Percentiles rank a stretch among this genome's conserved stretches.
phyloP scores from a whole-genome alignment of 1,140 invertebrate genomes.

The Lanistes nyassanus region DNA sequence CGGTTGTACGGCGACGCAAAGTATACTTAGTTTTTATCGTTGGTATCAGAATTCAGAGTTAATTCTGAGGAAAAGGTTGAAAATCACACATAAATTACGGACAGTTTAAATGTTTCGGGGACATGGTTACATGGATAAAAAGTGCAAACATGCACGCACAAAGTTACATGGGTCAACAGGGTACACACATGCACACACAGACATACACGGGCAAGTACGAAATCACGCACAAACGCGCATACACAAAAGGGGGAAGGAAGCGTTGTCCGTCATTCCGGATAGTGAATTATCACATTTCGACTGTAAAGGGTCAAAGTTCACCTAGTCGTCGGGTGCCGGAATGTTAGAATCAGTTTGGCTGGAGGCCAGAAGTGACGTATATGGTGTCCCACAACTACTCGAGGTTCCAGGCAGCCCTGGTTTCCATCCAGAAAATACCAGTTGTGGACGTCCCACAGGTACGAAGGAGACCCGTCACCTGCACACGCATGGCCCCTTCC shows the following conservation, averaged over 20 bases:
- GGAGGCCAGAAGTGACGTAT: slow-evolving; percentile 9
- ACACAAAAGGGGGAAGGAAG: neutral
- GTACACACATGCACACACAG: neutral
- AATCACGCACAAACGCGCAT: neutral
- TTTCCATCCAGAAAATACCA: slow-evolving; percentile 16
- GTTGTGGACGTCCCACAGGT: slow-evolving; percentile 8
- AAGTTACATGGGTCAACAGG: neutral
- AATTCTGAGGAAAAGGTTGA: neutral
- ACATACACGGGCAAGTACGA: neutral
- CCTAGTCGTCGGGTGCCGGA: slow-evolving; percentile 17
- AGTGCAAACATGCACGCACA: neutral
- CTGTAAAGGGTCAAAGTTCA: neutral
- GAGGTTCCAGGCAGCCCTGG: slow-evolving; percentile 15
- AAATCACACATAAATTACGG: no score
- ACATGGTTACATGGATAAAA: neutral
- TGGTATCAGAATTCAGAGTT: no score
- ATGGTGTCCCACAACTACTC: slow-evolving; percentile 10
- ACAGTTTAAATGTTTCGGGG: neutral
- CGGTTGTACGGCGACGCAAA: no score
- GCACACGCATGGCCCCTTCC: slow-evolving; percentile 2
- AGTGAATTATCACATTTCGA: neutral
- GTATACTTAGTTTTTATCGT: no score
- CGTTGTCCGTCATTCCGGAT: neutral
- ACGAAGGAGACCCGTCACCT: slow-evolving; percentile 11
- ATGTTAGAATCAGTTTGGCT: slow-evolving; percentile 6